Evolutionary conservation across 2,888 invertebrate species (phyloP).

Genomic region (Didymodactylos carnosus): DNA sequence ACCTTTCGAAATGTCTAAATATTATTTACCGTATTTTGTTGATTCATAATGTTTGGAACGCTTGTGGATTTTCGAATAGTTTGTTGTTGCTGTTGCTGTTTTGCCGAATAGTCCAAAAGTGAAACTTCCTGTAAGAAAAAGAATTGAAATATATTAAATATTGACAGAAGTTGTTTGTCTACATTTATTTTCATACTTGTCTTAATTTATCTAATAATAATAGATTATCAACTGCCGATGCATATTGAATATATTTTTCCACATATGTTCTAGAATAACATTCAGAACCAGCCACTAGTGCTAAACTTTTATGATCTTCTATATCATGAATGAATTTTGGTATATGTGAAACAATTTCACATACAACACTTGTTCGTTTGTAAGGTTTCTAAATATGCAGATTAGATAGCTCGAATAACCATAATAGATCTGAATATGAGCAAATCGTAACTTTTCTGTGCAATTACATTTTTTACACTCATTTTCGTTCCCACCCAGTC

Average conservation of each 20-base stretch:
- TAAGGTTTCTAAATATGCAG: background rate
- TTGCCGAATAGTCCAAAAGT: background rate
- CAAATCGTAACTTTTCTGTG: no score
- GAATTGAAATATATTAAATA: no score
- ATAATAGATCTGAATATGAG: background rate
- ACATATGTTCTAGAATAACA: background rate
- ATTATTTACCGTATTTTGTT: background rate
- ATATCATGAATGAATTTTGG: background rate
- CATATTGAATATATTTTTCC: background rate
- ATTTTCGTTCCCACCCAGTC: background rate
- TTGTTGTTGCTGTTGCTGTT: no score
- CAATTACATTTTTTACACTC: no score
- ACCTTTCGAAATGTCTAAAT: no score
- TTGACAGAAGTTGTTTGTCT: background rate
- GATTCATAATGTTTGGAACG: background rate
- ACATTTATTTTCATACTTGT: background rate
- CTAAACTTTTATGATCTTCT: slow-evolving; percentile 1
- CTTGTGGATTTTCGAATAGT: background rate
- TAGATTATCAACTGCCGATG: background rate
- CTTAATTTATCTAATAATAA: background rate
- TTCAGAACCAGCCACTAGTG: background rate
- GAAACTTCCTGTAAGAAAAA: background rate
- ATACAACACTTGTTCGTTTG: background rate
- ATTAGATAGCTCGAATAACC: background rate
- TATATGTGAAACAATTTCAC: background rate